Conservation (phyloP, 2,113 vertebrate species). For the Tachysurus fulvidraco region DNA sequence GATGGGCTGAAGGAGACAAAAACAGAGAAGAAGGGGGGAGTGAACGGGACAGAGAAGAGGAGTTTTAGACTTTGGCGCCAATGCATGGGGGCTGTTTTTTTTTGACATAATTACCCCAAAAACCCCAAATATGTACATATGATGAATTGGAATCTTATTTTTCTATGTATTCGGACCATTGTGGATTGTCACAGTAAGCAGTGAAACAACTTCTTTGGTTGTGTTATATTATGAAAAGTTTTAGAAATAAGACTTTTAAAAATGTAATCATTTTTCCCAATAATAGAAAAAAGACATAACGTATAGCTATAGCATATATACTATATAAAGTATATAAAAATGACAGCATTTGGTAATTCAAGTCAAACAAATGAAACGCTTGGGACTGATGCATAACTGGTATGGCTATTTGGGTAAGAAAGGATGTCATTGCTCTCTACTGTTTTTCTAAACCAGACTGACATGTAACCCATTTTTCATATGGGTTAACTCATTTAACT, state of each 20-base stretch:
- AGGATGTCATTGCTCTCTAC: neutral
- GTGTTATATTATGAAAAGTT: neutral
- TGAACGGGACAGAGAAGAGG: neutral
- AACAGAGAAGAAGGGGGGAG: conserved; percentile 8
- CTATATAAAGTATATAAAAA: neutral
- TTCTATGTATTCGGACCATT: neutral
- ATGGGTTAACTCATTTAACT: no score
- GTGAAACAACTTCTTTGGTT: neutral
- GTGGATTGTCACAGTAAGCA: neutral
- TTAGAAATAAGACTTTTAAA: neutral
- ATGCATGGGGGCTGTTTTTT: neutral
- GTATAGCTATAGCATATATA: neutral
- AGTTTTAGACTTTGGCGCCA: neutral
- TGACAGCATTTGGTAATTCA: neutral
- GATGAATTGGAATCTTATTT: neutral
- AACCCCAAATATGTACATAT: neutral
- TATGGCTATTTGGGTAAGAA: neutral
- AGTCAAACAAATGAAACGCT: neutral
- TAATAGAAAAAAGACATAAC: neutral
- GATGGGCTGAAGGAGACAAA: conserved; percentile 42
- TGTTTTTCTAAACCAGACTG: neutral
- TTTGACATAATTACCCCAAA: neutral
- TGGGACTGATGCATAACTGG: neutral
- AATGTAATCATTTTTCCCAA: neutral
- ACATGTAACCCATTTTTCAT: neutral